Conservation (phyloP, 1,140 invertebrate genomes). For the Nilaparvata lugens region DNA sequence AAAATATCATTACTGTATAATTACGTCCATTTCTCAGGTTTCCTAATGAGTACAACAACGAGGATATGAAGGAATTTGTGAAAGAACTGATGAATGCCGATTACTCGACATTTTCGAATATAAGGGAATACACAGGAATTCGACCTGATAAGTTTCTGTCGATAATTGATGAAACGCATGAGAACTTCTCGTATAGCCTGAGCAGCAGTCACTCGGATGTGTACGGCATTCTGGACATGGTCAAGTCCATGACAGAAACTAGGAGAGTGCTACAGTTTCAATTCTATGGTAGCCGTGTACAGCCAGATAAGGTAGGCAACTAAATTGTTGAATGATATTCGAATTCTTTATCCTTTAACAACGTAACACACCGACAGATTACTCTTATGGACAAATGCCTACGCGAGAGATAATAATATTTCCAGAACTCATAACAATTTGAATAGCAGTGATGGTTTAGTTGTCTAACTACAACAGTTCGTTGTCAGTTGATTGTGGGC, state of each 20-base stretch:
- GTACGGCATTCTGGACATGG: neutral
- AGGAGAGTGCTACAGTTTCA: constrained; percentile 54
- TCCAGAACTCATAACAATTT: too few species aligned
- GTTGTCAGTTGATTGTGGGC: too few species aligned
- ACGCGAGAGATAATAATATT: too few species aligned
- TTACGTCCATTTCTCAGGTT: neutral
- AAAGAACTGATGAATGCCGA: constrained; percentile 40
- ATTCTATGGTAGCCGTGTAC: constrained; percentile 50
- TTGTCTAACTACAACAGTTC: too few species aligned
- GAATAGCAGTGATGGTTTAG: too few species aligned
- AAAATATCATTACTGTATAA: too few species aligned
- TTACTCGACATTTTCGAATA: constrained; percentile 44
- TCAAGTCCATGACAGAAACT: constrained; percentile 48
- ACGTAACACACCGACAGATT: too few species aligned
- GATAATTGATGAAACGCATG: constrained; percentile 33
- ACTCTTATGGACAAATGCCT: too few species aligned
- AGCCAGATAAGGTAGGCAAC: constrained; percentile 47
- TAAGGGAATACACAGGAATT: constrained; percentile 41
- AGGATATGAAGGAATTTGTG: neutral
- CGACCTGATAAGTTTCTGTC: constrained; percentile 43
- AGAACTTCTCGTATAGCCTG: constrained; percentile 17
- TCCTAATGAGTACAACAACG: neutral
- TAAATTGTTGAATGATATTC: too few species aligned
- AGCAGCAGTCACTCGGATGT: constrained; percentile 23
- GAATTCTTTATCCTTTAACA: too few species aligned